A percentile compares a stretch with the other conserved stretches of the same genome.
phyloP scores from a whole-genome alignment of 2,113 vertebrate species.

The Callospermophilus lateralis region DNA sequence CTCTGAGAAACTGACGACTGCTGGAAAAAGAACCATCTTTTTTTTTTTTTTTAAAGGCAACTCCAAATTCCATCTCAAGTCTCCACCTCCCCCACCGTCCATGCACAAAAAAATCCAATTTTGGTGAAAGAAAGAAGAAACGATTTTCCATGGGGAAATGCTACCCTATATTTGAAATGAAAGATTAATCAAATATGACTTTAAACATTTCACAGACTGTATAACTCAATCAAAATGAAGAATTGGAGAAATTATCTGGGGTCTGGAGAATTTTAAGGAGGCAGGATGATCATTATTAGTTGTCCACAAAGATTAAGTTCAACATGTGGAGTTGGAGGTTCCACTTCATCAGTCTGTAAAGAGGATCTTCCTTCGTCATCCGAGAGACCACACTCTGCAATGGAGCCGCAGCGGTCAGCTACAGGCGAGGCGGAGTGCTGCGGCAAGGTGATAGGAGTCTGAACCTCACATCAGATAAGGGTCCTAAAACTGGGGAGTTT shows the following conservation, averaged over 20 bases:
- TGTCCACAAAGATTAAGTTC: neutral
- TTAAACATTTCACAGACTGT: neutral
- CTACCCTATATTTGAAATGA: constrained; percentile 4
- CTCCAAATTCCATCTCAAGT: neutral
- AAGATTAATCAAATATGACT: constrained; percentile 4
- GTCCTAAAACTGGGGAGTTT: neutral
- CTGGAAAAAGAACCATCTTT: neutral
- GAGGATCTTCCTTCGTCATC: neutral
- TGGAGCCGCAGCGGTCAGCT: neutral
- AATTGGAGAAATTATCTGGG: neutral
- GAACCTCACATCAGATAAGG: neutral
- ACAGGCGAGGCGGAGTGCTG: neutral
- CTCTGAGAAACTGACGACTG: neutral
- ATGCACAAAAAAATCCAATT: neutral
- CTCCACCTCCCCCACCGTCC: too few species aligned
- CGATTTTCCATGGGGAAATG: neutral
- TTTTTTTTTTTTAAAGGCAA: neutral
- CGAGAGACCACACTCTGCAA: neutral
- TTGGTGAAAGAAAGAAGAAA: neutral
- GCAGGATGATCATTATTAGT: neutral
- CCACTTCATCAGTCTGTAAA: neutral
- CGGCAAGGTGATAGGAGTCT: neutral
- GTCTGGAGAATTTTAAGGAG: neutral
- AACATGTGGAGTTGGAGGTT: neutral
- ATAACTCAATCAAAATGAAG: neutral